Percentiles rank a stretch among this genome's conserved stretches.
phyloP scores from a whole-genome alignment of 2,797 vertebrate species.

The Antennarius maculatus region DNA sequence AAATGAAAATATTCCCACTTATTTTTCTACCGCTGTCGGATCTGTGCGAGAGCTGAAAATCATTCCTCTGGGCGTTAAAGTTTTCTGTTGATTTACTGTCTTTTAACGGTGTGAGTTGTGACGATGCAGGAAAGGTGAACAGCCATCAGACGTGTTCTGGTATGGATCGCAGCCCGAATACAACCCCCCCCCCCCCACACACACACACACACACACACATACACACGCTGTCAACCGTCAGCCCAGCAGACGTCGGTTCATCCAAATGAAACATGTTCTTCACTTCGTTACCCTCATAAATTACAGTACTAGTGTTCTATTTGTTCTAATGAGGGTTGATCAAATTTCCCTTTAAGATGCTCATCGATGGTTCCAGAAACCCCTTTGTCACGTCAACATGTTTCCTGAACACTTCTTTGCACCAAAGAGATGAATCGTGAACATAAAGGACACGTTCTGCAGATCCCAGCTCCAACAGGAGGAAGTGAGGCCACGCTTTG shows the following conservation, averaged over 20 bases:
- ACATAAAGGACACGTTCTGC: not conserved
- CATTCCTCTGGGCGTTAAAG: slow-evolving; percentile 46
- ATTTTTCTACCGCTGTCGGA: slow-evolving; percentile 50
- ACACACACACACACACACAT: no score
- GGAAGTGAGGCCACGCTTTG: slow-evolving; percentile 7
- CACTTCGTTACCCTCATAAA: not conserved
- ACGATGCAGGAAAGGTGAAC: not conserved
- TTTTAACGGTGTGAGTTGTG: slow-evolving; percentile 3
- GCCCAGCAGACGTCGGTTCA: not conserved
- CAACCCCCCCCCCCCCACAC: not conserved
- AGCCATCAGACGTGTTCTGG: not conserved
- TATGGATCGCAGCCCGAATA: slow-evolving; percentile 1
- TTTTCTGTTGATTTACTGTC: slow-evolving; percentile 10
- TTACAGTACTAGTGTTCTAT: no score
- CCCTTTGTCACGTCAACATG: not conserved
- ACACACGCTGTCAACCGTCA: not conserved
- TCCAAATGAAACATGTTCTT: not conserved
- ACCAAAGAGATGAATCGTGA: not conserved
- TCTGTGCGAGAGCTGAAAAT: slow-evolving; percentile 31
- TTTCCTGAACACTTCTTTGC: slow-evolving; percentile 6
- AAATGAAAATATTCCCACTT: slow-evolving; percentile 15
- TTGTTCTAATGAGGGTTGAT: not conserved
- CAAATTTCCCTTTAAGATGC: not conserved
- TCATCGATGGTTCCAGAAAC: not conserved
- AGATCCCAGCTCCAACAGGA: not conserved